These are phyloP conservation scores for Eupithecia subfuscata DNA, from an alignment of 2,888 invertebrate genomes.

Conservation along the genomic window DNA sequence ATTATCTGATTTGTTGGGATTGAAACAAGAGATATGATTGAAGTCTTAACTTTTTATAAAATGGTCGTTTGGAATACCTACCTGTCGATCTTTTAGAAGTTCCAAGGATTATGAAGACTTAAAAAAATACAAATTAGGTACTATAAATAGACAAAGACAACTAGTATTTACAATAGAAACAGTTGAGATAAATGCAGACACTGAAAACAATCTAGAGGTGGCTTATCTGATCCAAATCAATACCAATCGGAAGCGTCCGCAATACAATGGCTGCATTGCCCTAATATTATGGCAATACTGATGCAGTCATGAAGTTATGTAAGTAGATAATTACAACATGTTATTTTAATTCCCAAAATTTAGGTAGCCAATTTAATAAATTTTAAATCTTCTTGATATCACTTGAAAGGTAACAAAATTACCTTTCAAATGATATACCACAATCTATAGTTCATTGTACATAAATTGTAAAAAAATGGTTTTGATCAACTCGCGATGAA, in stretches of 20 bases:
- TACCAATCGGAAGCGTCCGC: not conserved
- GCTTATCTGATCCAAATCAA: not conserved
- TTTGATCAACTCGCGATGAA: no score
- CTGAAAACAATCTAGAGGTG: not conserved
- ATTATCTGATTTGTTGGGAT: conserved; percentile 73
- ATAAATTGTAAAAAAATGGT: no score
- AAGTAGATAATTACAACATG: no score
- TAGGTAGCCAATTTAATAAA: no score
- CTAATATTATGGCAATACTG: not conserved
- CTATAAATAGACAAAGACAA: not conserved
- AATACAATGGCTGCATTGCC: not conserved
- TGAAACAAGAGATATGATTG: conserved; percentile 45
- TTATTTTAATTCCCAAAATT: no score
- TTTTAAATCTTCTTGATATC: no score
- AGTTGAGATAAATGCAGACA: not conserved
- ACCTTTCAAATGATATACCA: no score
- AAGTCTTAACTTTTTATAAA: conserved; percentile 34
- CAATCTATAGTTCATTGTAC: no score
- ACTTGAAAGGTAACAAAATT: no score
- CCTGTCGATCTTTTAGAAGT: conserved; percentile 5
- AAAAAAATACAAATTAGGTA: not conserved
- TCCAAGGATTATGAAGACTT: not conserved
- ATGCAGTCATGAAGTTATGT: not conserved
- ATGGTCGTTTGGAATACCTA: conserved; percentile 13
- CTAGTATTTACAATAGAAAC: not conserved